phyloP scores from a whole-genome alignment of 2,113 vertebrate genomes.

The Carlito syrichta region DNA sequence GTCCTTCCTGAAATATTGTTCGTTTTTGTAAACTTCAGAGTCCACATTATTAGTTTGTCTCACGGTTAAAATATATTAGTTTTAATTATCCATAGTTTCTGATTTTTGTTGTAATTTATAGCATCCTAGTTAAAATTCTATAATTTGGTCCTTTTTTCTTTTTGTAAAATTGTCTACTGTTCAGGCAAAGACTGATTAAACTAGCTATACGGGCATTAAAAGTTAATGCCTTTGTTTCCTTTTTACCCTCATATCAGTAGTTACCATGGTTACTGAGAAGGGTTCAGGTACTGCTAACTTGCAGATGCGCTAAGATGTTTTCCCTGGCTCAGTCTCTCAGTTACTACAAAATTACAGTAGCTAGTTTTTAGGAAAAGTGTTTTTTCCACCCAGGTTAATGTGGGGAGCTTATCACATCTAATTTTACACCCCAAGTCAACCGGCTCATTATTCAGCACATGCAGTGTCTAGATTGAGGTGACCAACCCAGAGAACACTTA shows the following conservation, averaged over 20 bases:
- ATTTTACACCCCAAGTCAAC: background rate
- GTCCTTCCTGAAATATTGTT: background rate
- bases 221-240: conserved; percentile 66
- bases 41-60: background rate
- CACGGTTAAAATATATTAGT: background rate
- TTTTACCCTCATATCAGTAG: conserved; percentile 67
- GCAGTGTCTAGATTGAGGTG: background rate
- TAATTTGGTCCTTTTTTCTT: background rate
- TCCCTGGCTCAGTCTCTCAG: conserved; percentile 41
- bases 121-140: background rate
- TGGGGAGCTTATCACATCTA: background rate
- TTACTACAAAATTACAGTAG: background rate
- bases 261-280: conserved; percentile 79
- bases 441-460: background rate
- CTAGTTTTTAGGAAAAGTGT: background rate
- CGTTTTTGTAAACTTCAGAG: background rate
- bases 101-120: background rate
- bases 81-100: conserved; percentile 32
- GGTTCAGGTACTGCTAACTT: conserved; percentile 63
- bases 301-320: conserved; percentile 69
- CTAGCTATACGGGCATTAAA: conserved; percentile 69
- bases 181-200: conserved; percentile 59
- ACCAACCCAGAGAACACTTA: too few species aligned
- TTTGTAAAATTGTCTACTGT: conserved; percentile 9
- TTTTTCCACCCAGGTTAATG: background rate